Conservation (phyloP, 2,888 invertebrate genomes). For the Tanypteryx hageni region DNA sequence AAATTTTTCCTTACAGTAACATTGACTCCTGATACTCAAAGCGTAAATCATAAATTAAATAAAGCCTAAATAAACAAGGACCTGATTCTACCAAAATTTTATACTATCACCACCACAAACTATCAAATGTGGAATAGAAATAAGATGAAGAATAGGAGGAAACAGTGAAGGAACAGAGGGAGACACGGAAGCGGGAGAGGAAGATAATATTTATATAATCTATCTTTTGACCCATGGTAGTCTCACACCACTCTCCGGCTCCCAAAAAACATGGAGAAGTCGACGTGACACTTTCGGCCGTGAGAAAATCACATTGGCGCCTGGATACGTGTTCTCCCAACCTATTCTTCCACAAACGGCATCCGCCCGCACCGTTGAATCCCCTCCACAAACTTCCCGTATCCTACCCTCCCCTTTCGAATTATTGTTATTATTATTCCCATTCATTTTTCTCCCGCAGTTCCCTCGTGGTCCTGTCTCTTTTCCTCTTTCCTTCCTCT, state of each 20-base stretch:
- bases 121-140: too few species aligned
- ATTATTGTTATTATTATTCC: conserved; percentile 39
- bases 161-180: too few species aligned
- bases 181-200: too few species aligned
- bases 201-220: too few species aligned
- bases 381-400: not conserved
- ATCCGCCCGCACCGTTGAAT: conserved; percentile 32
- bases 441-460: not conserved
- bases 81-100: too few species aligned
- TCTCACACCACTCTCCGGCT: not conserved
- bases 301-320: conserved; percentile 16
- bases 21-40: too few species aligned
- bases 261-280: not conserved
- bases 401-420: not conserved
- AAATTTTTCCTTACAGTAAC: too few species aligned
- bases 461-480: not conserved
- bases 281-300: conserved; percentile 10
- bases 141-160: too few species aligned
- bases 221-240: too few species aligned
- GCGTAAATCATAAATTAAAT: too few species aligned
- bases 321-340: not conserved
- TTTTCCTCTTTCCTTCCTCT: not conserved
- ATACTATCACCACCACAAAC: too few species aligned
- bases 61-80: too few species aligned
- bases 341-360: not conserved